Base-by-base conservation (phyloP, 1,140 invertebrate species). In the Aphaenogaster rudis region DNA sequence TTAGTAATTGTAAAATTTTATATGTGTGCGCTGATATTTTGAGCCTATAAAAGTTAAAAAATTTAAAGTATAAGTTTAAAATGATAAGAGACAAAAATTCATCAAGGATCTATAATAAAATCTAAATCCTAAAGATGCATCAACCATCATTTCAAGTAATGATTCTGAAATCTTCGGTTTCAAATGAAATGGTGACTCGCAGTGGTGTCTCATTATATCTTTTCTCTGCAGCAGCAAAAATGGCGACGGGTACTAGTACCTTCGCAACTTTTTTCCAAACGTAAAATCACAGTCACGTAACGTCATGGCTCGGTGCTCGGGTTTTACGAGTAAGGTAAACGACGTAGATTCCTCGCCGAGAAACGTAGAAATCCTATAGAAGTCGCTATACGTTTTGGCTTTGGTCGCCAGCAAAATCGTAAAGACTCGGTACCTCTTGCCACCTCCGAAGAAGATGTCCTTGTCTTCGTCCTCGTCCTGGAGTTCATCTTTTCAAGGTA, bases 401-500 rank as follows among this genome's bases (percentile, higher is more conserved):
- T 45, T 59, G 15, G 66, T 39, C 54, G 67, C 61, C 57, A 17
- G 61, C 39, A 71, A 81, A 64, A 77, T 89, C 88, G 72, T 90
- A 90, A 90, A 90, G 74, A 64, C 21, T 48, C 76, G 17, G 8
- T 17, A 36, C 61, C 74, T 28, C 52, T 61, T 52, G 28, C 52
- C 85, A n/a, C 85, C 77, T 59, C 17, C 77, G 63, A 69, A 13
- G 45, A 82, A 71, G 79, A 84, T 45, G 74, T 90, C 61, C 79
- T 81, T 59, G 88, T 90, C 88, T 36, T 82, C 66, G 71, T 72
- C 78, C 64, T 61, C 39, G 79, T 76, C 52, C 17, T 36, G 69
- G 84, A 89, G 84, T 91, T 91, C 89, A 87, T 89, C 87, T 91
- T 88, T 87, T 88, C 88, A 90, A 86, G 78, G 71, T 71, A 57